A percentile compares a stretch with the other conserved stretches of the same genome.
Conservation (phyloP, 1,140 invertebrate genomes). For the Drosophila bocqueti region DNA sequence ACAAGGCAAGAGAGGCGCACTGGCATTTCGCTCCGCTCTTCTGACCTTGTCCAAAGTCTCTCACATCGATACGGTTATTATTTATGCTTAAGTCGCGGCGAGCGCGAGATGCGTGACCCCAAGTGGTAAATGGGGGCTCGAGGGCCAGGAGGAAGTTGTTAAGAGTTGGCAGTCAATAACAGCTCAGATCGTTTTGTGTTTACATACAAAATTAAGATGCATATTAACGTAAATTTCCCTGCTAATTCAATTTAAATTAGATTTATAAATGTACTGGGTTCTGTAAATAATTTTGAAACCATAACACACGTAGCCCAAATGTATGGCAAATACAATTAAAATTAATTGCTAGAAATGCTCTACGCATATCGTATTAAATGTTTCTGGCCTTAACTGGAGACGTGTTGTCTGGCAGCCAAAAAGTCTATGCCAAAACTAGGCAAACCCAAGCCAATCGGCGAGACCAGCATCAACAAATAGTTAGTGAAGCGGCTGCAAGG, state of each 20-base stretch:
- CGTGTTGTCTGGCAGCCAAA: conserved; percentile 56
- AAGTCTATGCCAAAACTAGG: conserved; percentile 33
- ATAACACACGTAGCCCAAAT: neutral
- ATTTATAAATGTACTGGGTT: no score
- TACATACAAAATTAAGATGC: neutral
- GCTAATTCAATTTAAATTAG: no score
- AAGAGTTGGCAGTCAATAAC: neutral
- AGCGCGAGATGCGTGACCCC: conserved; percentile 22
- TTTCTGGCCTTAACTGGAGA: conserved; percentile 40
- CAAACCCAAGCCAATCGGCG: conserved; percentile 24
- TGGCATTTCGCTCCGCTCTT: conserved; percentile 18
- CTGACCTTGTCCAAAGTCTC: conserved; percentile 49
- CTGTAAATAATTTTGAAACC: neutral
- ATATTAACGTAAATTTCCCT: neutral
- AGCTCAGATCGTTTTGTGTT: neutral
- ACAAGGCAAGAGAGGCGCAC: conserved; percentile 13
- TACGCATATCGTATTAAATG: neutral
- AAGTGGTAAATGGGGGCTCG: conserved; percentile 9
- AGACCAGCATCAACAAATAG: conserved; percentile 26
- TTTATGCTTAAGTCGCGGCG: conserved; percentile 21
- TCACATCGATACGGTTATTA: conserved; percentile 32
- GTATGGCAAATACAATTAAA: neutral
- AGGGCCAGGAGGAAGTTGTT: conserved; percentile 8
- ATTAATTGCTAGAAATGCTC: conserved; percentile 19
- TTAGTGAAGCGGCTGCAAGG: neutral